Base-by-base conservation (phyloP, 1,140 invertebrate genomes). In the Magallana ariakensis region DNA sequence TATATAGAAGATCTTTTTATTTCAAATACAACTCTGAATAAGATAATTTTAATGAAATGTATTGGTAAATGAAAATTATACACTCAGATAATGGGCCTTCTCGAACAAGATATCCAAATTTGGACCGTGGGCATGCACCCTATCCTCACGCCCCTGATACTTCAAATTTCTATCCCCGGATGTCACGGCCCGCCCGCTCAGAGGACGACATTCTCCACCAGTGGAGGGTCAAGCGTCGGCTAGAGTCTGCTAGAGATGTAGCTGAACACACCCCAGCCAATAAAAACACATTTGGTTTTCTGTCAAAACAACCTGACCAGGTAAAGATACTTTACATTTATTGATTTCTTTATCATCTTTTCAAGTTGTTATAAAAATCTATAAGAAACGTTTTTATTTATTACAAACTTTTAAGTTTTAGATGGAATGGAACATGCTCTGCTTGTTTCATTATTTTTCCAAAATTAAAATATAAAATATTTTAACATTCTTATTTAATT, bases 201-300 rank as follows among this genome's bases (percentile, higher is more conserved):
- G 89, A 92, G 54, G 89, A 92, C 86, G 93, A 94, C 75, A 92
- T 93, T 55, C 84, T 94, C 16, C 89, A 92, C 58, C 92, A 94
- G 81, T 94, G 93, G 93, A 83, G 93, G 58, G 55, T 94, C 10
- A 89, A 91, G 8, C 85, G 92, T 10, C 91, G 89, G 70, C 89
- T 94, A 83, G 93, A 94, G 75, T 56, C 81, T 16, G 92, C 93
- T 10, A 58, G 88, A 55, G 46, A 87, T 10, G 62, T 62, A 8
- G 80, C 90, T 26, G 54, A 83, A 22, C 75, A 84, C 53, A 33
- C 62, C 33, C 83, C 86, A 15, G 22, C 82, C 3, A 82, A 58
- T 46, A 55, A 15, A 66, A 84, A 80, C 22, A 83, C 83, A 8
- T 89, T 91, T 82, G 86, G 87, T n/a, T 91, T 87, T 57, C 66